Percentiles rank a stretch among this genome's conserved stretches.
Evolutionary conservation across 2,888 invertebrate genomes (phyloP).

Genomic region (Chaetogeoica ovagalla): DNA sequence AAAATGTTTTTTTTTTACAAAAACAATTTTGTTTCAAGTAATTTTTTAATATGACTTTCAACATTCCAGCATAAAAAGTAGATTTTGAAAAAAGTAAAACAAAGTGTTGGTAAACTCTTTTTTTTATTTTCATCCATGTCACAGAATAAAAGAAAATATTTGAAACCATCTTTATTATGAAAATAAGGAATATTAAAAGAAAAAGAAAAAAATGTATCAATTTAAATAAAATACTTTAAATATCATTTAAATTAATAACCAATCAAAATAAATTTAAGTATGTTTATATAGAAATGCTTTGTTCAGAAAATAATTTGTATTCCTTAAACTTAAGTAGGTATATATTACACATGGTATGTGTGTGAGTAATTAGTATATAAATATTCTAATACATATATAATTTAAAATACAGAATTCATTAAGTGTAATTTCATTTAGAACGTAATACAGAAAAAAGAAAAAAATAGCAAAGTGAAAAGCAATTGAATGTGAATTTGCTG

Average conservation of each 20-base stretch:
- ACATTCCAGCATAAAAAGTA: no score
- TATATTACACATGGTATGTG: slow-evolving; percentile 1
- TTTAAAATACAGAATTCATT: slow-evolving; percentile 19
- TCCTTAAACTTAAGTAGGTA: slow-evolving; percentile 30
- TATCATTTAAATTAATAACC: slow-evolving; percentile 9
- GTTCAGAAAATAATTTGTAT: slow-evolving; percentile 24
- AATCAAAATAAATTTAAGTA: slow-evolving; percentile 37
- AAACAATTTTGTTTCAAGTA: no score
- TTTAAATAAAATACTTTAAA: slow-evolving; percentile 4
- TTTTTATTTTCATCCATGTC: not conserved
- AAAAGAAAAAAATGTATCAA: slow-evolving; percentile 13
- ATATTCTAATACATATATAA: slow-evolving; percentile 6
- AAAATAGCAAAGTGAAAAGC: not conserved
- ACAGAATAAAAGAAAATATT: not conserved
- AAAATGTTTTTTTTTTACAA: no score
- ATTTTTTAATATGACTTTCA: no score
- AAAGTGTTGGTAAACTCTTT: no score
- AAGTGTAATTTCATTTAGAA: not conserved
- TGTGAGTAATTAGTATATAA: slow-evolving; percentile 3
- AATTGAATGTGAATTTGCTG: not conserved
- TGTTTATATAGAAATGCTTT: slow-evolving; percentile 31
- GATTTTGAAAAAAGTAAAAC: no score
- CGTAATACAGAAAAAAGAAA: not conserved
- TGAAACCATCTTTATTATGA: slow-evolving; percentile 1
- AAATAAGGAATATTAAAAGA: slow-evolving; percentile 7